Evolutionary conservation across 92 coral and sea anemone genomes (phyloP).

Genomic region (Epizoanthus rinbou): DNA sequence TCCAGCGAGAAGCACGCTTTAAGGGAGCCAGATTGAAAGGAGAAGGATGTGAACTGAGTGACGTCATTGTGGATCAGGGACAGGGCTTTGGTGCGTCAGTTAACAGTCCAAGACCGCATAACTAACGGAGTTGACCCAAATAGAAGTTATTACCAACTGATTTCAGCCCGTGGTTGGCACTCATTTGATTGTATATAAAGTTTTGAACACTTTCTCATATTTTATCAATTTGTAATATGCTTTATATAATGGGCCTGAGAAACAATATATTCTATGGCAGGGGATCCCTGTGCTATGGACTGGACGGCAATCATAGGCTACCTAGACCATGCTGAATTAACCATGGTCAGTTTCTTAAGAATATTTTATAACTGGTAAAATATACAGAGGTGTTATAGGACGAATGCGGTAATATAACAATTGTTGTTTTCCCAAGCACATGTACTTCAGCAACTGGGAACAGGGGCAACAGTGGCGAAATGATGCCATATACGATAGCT

Average conservation of each 20-base stretch:
- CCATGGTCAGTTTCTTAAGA: too few species aligned
- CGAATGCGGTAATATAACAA: too few species aligned
- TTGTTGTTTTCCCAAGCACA: too few species aligned
- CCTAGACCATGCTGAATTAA: too few species aligned
- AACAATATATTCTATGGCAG: too few species aligned
- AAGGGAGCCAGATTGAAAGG: neutral
- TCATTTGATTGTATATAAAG: neutral
- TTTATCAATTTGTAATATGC: neutral
- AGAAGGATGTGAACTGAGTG: neutral
- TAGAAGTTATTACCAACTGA: neutral
- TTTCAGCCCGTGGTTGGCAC: neutral
- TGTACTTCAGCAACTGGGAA: too few species aligned
- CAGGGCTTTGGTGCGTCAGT: neutral
- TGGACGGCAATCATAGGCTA: too few species aligned
- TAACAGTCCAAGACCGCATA: neutral
- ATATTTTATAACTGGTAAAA: too few species aligned
- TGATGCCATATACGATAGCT: too few species aligned
- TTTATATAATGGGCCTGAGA: neutral
- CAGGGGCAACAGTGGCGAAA: too few species aligned
- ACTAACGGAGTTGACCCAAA: neutral
- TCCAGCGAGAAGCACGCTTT: neutral
- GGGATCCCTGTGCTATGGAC: too few species aligned
- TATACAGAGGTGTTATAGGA: too few species aligned
- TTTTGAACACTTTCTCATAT: neutral
- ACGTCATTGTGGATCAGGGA: neutral